These are phyloP conservation scores for Drosophila bifasciata DNA, from an alignment of 1,140 invertebrate genomes.

Conservation along the genomic window DNA sequence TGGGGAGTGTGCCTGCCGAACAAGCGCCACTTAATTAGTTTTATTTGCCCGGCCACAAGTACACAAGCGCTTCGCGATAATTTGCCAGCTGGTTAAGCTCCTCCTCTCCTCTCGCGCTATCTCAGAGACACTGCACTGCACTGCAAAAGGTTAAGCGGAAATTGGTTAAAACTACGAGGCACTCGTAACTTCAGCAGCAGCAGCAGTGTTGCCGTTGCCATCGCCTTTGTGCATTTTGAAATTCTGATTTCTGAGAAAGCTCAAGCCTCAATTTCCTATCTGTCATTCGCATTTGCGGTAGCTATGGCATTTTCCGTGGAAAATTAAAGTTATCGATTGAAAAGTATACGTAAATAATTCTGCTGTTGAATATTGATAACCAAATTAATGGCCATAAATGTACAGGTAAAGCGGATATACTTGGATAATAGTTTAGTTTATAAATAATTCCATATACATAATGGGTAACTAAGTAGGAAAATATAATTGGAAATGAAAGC, in stretches of 20 bases:
- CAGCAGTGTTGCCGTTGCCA: neutral
- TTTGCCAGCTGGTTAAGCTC: conserved; percentile 25
- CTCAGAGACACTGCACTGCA: no score
- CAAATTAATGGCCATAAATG: no score
- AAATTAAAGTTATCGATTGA: conserved; percentile 27
- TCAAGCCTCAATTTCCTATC: conserved; percentile 18
- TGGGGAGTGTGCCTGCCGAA: conserved; percentile 9
- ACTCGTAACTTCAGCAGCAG: no score
- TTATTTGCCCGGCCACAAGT: conserved; percentile 55
- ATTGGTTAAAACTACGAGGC: conserved; percentile 13
- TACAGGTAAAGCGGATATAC: no score
- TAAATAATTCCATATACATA: no score
- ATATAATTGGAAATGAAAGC: no score
- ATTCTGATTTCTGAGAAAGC: conserved; percentile 1
- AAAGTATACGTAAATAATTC: no score
- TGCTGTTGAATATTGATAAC: no score
- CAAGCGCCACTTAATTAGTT: conserved; percentile 72
- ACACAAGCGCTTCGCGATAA: conserved; percentile 22
- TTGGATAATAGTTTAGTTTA: no score
- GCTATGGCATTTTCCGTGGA: neutral
- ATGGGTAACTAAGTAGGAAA: no score
- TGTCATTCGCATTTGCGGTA: conserved; percentile 28
- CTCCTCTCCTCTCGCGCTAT: neutral
- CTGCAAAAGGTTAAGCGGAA: conserved; percentile 5
- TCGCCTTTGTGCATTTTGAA: neutral